A percentile compares a stretch with the other conserved stretches of the same genome.
phyloP scores from a whole-genome alignment of 2,888 invertebrate species.

The Muschampia plurimacula region DNA sequence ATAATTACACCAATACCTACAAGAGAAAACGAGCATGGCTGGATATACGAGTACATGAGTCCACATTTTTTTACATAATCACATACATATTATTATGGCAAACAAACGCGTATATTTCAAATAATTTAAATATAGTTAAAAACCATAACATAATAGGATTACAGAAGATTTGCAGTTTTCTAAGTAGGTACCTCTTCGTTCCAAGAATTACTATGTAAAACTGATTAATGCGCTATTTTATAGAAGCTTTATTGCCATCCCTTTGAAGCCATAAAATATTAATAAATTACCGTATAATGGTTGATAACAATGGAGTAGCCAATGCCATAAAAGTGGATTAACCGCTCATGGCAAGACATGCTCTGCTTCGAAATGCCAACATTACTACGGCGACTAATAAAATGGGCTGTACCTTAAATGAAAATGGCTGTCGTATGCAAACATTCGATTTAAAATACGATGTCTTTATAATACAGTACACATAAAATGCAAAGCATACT shows the following conservation, averaged over 20 bases:
- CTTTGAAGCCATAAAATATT: constrained; percentile 34
- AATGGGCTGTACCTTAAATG: background rate
- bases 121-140: too few species aligned
- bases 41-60: too few species aligned
- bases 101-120: too few species aligned
- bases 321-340: constrained; percentile 36
- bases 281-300: constrained; percentile 37
- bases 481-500: too few species aligned
- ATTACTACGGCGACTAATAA: constrained; percentile 16
- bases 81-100: too few species aligned
- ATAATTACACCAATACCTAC: too few species aligned
- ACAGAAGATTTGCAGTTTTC: background rate
- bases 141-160: background rate
- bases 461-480: background rate
- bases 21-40: too few species aligned
- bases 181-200: background rate
- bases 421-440: background rate
- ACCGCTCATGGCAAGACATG: constrained; percentile 33
- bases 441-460: background rate
- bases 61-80: too few species aligned
- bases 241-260: constrained; percentile 19
- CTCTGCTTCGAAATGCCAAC: constrained; percentile 18
- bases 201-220: background rate
- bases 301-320: constrained; percentile 30
- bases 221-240: constrained; percentile 22